Percentiles rank a stretch among this genome's conserved stretches.
These are phyloP conservation scores for Caenorhabditis sp. DNA, from an alignment of 2,888 invertebrate genomes.

Conservation along the genomic window DNA sequence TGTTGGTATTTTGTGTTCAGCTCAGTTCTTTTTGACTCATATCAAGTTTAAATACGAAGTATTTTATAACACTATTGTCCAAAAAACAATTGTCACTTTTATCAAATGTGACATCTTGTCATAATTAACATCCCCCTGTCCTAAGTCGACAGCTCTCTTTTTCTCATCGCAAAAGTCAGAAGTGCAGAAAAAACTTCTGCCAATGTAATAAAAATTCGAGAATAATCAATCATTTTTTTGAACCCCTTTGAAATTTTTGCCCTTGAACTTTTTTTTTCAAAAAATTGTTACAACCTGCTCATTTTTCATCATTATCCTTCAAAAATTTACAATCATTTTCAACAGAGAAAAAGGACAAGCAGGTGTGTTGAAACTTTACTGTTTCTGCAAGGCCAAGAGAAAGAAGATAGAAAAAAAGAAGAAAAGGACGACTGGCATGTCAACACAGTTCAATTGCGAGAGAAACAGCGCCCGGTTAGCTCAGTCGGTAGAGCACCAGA, in stretches of 20 bases:
- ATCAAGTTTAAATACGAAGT: no score
- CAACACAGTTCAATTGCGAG: background rate
- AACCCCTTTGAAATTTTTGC: no score
- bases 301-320: background rate
- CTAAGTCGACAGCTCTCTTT: no score
- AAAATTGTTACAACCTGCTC: background rate
- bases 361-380: background rate
- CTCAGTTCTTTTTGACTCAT: no score
- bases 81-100: no score
- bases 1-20: no score
- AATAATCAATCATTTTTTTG: background rate
- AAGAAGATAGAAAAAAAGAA: background rate
- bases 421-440: background rate
- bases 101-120: no score
- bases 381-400: background rate
- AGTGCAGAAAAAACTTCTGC: no score
- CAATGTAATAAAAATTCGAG: no score
- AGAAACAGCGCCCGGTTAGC: constrained; percentile 59
- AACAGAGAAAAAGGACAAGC: background rate
- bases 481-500: constrained; percentile 70
- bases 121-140: no score
- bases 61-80: no score
- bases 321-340: background rate
- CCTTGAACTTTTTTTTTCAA: background rate
- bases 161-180: no score